phyloP scores from a whole-genome alignment of 1,140 invertebrate genomes.

The Bombus picipes region DNA sequence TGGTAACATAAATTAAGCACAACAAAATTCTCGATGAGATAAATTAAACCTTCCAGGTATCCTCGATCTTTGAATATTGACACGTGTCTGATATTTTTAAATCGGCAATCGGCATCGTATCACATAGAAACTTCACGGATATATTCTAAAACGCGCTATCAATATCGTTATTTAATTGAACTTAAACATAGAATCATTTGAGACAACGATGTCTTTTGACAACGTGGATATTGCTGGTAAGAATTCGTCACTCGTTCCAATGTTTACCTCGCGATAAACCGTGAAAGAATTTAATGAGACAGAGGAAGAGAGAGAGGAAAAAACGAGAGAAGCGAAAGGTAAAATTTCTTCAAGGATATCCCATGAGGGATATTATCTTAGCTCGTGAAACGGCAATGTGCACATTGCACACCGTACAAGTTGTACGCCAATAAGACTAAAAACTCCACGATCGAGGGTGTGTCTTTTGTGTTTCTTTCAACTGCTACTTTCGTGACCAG shows the following conservation, averaged over 20 bases:
- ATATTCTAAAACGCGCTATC: not conserved
- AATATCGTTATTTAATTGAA: not conserved
- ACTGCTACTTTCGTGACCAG: not conserved
- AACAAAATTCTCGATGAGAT: not conserved
- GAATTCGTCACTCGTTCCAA: not conserved
- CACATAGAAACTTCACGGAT: not conserved
- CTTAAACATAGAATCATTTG: not conserved
- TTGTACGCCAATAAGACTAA: not conserved
- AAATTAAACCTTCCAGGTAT: not conserved
- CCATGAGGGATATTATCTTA: not conserved
- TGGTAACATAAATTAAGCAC: not conserved
- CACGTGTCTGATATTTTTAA: not conserved
- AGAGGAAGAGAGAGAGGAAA: not conserved
- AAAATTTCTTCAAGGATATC: slow-evolving; percentile 27
- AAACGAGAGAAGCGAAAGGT: not conserved
- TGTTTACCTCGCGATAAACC: slow-evolving; percentile 16
- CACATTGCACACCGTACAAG: too few species aligned
- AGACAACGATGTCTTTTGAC: not conserved
- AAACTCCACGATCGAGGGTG: not conserved
- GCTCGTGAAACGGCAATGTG: not conserved
- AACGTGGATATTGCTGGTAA: too few species aligned
- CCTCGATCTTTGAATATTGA: not conserved
- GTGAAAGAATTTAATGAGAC: slow-evolving; percentile 8
- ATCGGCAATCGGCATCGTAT: not conserved
- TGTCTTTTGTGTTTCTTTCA: not conserved